A percentile compares a stretch with the other conserved stretches of the same genome.
Evolutionary conservation across 2,113 vertebrate genomes (phyloP).

Genomic region (Grantiella picta): DNA sequence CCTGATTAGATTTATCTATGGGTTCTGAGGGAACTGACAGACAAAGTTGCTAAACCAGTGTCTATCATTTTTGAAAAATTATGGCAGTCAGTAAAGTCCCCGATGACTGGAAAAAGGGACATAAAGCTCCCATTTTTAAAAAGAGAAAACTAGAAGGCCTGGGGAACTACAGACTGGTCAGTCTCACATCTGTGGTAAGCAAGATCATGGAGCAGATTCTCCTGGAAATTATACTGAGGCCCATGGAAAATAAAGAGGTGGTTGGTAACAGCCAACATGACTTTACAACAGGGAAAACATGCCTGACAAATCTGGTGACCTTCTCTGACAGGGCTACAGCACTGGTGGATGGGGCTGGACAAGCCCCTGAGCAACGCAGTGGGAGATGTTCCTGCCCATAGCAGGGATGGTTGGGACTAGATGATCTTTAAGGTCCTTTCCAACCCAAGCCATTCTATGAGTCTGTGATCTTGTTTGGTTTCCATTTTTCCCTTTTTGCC

Average conservation of each 20-base stretch:
- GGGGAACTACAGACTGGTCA: rapidly evolving
- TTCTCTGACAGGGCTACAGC: too few species aligned
- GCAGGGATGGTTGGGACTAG: neutral
- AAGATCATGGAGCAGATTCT: too few species aligned
- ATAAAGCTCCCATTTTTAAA: neutral
- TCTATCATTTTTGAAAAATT: neutral
- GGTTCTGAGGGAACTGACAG: neutral
- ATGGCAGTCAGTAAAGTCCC: neutral
- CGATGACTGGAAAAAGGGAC: neutral
- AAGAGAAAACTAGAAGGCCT: neutral
- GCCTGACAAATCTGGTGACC: too few species aligned
- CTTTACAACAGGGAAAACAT: too few species aligned
- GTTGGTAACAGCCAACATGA: too few species aligned
- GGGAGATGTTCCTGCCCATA: neutral
- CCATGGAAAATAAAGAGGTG: too few species aligned
- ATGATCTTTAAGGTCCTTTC: neutral
- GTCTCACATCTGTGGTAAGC: neutral
- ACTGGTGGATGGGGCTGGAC: neutral
- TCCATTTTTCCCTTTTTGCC: neutral
- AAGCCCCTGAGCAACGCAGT: neutral
- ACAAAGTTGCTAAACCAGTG: neutral
- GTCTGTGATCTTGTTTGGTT: neutral
- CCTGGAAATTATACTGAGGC: too few species aligned
- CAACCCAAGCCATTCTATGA: neutral
- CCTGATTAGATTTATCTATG: neutral